These are phyloP conservation scores for Gasterosteus nipponicus DNA, from an alignment of 2,113 vertebrate genomes.

Conservation along the genomic window DNA sequence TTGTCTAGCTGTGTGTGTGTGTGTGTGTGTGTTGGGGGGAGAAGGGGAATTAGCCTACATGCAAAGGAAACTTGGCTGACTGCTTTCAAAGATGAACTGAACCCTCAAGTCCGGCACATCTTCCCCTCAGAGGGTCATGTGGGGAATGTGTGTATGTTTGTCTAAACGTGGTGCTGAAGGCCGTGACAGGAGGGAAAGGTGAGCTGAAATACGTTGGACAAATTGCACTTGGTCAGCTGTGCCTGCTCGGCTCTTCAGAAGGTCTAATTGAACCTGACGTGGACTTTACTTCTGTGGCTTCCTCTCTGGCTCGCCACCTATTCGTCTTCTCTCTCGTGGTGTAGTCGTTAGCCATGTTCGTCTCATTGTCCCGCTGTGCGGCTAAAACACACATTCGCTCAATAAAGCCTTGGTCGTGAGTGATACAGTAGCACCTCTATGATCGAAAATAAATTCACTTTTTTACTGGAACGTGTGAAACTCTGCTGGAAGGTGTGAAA, in stretches of 20 bases:
- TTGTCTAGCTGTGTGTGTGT: slow-evolving; percentile 40
- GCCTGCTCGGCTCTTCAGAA: slow-evolving; percentile 62
- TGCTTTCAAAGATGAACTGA: slow-evolving; percentile 60
- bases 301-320: slow-evolving; percentile 63
- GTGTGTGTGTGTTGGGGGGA: not conserved
- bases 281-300: slow-evolving; percentile 70
- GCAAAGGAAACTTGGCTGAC: slow-evolving; percentile 55
- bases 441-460: slow-evolving; percentile 43
- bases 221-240: slow-evolving; percentile 72
- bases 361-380: slow-evolving; percentile 62
- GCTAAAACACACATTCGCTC: slow-evolving; percentile 42
- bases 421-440: slow-evolving; percentile 52
- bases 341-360: slow-evolving; percentile 65
- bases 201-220: slow-evolving; percentile 71
- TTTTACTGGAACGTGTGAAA: slow-evolving; percentile 47
- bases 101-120: slow-evolving; percentile 51
- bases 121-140: slow-evolving; percentile 56
- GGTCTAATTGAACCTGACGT: slow-evolving; percentile 77
- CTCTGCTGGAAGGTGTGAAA: slow-evolving; percentile 52
- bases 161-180: slow-evolving; percentile 67
- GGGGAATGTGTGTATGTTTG: slow-evolving; percentile 66
- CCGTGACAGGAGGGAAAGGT: slow-evolving; percentile 74
- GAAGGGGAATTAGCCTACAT: slow-evolving; percentile 54
- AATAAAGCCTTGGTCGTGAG: slow-evolving; percentile 54
- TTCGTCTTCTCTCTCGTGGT: slow-evolving; percentile 74